These are phyloP conservation scores for Drosophila sulfurigaster DNA, from an alignment of 1,140 invertebrate species.

Conservation along the genomic window DNA sequence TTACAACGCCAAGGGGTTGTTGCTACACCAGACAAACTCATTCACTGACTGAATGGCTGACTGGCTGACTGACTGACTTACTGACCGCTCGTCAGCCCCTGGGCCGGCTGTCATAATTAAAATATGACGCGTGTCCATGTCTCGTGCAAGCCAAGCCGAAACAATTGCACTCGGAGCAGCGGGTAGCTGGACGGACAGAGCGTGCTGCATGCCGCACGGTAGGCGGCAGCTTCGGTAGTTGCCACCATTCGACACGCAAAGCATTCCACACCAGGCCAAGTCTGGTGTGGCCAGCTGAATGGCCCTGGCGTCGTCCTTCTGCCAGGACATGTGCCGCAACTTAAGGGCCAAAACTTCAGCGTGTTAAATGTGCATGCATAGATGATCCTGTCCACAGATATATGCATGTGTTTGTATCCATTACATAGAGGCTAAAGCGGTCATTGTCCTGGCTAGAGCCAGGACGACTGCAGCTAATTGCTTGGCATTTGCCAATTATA, in stretches of 20 bases:
- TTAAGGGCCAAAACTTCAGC: slow-evolving; percentile 27
- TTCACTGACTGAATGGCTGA: slow-evolving; percentile 33
- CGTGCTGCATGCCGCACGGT: slow-evolving; percentile 19
- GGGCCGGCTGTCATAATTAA: slow-evolving; percentile 81
- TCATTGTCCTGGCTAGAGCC: slow-evolving; percentile 39
- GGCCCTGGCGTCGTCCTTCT: background rate
- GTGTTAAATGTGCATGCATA: slow-evolving; percentile 39
- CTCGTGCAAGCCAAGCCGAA: slow-evolving; percentile 56
- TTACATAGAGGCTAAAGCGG: background rate
- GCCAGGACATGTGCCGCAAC: slow-evolving; percentile 35
- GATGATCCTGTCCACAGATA: slow-evolving; percentile 5
- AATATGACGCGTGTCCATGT: slow-evolving; percentile 79
- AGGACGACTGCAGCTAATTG: slow-evolving; percentile 45
- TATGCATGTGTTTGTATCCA: background rate
- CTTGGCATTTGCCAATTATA: slow-evolving; percentile 45
- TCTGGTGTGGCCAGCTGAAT: slow-evolving; percentile 37
- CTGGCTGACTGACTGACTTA: slow-evolving; percentile 38
- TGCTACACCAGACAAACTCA: slow-evolving; percentile 43
- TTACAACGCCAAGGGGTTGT: slow-evolving; percentile 60
- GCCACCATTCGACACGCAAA: slow-evolving; percentile 53
- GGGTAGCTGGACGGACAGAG: background rate
- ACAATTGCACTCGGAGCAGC: slow-evolving; percentile 60
- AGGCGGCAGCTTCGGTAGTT: slow-evolving; percentile 21
- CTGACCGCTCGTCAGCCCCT: slow-evolving; percentile 46
- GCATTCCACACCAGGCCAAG: slow-evolving; percentile 28